Evolutionary conservation across 1,140 invertebrate species (phyloP).

Genomic region (Archivesica marissinica): DNA sequence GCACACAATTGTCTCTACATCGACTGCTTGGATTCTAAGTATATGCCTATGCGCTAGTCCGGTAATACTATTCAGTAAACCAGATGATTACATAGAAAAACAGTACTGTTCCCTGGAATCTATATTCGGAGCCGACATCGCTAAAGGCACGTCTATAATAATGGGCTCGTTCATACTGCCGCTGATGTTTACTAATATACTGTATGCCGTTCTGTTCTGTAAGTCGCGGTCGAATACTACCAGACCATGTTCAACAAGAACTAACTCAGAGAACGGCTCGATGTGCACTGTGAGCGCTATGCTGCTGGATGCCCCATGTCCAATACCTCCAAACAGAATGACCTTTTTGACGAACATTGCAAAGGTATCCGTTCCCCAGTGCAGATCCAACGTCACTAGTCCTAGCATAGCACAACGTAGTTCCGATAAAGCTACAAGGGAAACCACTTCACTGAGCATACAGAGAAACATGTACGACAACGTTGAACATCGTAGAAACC

Average conservation of each 20-base stretch:
- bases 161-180: slow-evolving; percentile 13
- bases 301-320: neutral
- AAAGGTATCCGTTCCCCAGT: neutral
- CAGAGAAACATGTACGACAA: neutral
- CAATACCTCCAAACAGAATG: neutral
- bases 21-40: slow-evolving; percentile 7
- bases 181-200: neutral
- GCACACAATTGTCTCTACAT: neutral
- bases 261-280: neutral
- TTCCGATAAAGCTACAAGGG: neutral
- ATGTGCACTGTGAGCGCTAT: neutral
- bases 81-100: neutral
- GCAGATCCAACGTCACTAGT: neutral
- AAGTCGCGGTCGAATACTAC: neutral
- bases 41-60: neutral
- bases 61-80: neutral
- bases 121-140: neutral
- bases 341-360: neutral
- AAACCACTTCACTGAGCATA: neutral
- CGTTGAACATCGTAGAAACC: neutral
- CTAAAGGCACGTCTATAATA: neutral
- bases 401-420: neutral
- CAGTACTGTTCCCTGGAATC: neutral
- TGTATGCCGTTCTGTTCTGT: slow-evolving; percentile 8
- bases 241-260: neutral